phyloP scores from a whole-genome alignment of 2,797 vertebrate species.

The Melanotaenia parkinsoni region DNA sequence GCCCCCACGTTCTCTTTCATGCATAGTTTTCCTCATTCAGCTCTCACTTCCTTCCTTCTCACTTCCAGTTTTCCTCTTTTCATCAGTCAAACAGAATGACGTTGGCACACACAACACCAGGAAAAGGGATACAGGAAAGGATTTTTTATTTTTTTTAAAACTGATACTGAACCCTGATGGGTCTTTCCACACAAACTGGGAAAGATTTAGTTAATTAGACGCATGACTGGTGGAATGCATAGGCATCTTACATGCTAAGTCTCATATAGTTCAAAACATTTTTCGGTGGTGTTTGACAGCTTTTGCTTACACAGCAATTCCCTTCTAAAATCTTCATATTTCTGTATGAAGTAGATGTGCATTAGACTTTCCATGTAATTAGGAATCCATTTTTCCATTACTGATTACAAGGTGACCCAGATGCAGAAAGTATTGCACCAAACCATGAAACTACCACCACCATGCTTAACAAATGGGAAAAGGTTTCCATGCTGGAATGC shows the following conservation, averaged over 20 bases:
- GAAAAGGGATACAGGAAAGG: slow-evolving; percentile 40
- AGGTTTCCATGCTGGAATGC: too few relatives aligned
- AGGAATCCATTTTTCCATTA: too few relatives aligned
- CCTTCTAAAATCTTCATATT: neutral
- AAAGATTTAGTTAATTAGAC: slow-evolving; percentile 21
- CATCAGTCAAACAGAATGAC: slow-evolving; percentile 24
- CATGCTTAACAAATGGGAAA: neutral
- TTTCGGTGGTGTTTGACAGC: slow-evolving; percentile 11
- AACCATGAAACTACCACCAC: neutral
- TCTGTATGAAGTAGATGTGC: neutral
- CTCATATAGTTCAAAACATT: slow-evolving; percentile 10
- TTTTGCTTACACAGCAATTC: slow-evolving; percentile 31
- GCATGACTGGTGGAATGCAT: slow-evolving; percentile 4
- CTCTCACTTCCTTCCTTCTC: slow-evolving; percentile 3
- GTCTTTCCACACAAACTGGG: slow-evolving; percentile 23
- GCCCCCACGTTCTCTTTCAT: slow-evolving; percentile 5
- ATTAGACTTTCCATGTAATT: neutral
- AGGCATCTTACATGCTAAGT: slow-evolving; percentile 16
- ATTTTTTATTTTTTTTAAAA: slow-evolving; percentile 42
- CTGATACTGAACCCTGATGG: slow-evolving; percentile 43
- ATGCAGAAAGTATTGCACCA: neutral
- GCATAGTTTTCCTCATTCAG: slow-evolving; percentile 36
- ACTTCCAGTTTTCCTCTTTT: slow-evolving; percentile 25
- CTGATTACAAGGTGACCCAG: too few relatives aligned
- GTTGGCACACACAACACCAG: slow-evolving; percentile 39